Base-by-base conservation (phyloP, 2,113 vertebrate species). In the Eulemur rufifrons region DNA sequence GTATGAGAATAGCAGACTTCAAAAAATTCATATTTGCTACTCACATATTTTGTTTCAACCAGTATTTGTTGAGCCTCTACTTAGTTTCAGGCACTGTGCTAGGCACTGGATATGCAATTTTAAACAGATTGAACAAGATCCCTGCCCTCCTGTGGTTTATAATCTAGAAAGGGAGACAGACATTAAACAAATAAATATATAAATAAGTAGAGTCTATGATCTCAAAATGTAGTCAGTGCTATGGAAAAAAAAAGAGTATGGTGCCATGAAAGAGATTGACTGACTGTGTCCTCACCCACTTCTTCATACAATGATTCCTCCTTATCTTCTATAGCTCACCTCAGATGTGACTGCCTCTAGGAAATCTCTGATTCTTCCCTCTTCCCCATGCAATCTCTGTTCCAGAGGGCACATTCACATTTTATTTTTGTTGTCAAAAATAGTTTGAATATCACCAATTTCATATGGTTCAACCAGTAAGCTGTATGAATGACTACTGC, bases 121-220 rank as follows among this genome's bases (percentile, higher is more conserved):
- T 61, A 87, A 96, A 86, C 12, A 74, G 25, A 37, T 9, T 37
- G 3, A 52, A 63, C 47, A 91, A 66, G 29, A 8, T 68, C 18
- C 4, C 25, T 69, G 4, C 5, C 37, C 27, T 78, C 37, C 21
- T 27, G 18, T n/a, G 69, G 23, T 81, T 95, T 89, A 74, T 54
- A 74, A 56, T 68, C 18, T 68, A 95, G 3, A 66, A 93, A 45
- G 25, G 21, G 61, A 63, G 12, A 69, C 4, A 76, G 47, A 50
- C 11, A 34, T 27, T 81, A 81, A 66, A 90, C 61, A 96, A 91
- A 88, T 71, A 73, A 23, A 71, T 39, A 83, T 27, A 42, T 23
- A 29, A 54, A 61, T 68, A 93, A 86, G 83, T 63, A 32, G 1
- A 32, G 20, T 34, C 37, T 86, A 37, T n/a, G 69, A 68, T 93